These are phyloP conservation scores for Quadroppia sp. DNA, from an alignment of 2,888 invertebrate genomes.

Conservation along the genomic window DNA sequence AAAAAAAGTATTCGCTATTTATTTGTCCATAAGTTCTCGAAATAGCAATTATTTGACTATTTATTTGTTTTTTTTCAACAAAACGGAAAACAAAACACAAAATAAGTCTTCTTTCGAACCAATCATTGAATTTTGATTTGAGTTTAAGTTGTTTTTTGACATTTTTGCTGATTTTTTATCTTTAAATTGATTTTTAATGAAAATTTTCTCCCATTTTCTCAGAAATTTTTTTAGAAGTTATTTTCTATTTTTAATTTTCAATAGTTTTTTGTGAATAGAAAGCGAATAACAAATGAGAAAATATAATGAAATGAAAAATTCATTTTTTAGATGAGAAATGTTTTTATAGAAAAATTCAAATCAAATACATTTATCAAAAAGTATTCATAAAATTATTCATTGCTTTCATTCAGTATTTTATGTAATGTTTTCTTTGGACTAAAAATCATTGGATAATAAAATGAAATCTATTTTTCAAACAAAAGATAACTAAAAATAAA, in stretches of 20 bases:
- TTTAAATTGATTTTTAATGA: conserved; percentile 28
- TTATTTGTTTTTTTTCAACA: conserved; percentile 1
- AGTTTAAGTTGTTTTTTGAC: neutral
- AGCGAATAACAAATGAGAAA: neutral
- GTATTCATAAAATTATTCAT: conserved; percentile 17
- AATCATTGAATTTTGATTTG: conserved; percentile 11
- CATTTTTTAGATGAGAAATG: neutral
- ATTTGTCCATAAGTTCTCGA: conserved; percentile 9
- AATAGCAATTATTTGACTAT: conserved; percentile 34
- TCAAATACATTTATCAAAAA: conserved; percentile 25
- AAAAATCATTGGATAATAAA: no score
- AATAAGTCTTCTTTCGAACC: conserved; percentile 1
- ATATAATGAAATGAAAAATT: conserved; percentile 25
- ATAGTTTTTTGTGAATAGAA: conserved; percentile 6
- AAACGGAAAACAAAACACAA: neutral
- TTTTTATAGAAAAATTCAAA: conserved; percentile 2
- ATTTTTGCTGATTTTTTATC: conserved; percentile 7
- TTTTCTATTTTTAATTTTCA: conserved; percentile 23
- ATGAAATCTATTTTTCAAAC: no score
- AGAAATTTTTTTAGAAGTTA: neutral
- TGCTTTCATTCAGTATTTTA: neutral
- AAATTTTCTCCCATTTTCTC: no score
- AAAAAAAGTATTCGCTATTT: conserved; percentile 29
- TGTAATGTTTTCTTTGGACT: no score
- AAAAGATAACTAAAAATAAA: no score